Evolutionary conservation across 2,113 vertebrate species (phyloP).

Genomic region (Festucalex cinctus): DNA sequence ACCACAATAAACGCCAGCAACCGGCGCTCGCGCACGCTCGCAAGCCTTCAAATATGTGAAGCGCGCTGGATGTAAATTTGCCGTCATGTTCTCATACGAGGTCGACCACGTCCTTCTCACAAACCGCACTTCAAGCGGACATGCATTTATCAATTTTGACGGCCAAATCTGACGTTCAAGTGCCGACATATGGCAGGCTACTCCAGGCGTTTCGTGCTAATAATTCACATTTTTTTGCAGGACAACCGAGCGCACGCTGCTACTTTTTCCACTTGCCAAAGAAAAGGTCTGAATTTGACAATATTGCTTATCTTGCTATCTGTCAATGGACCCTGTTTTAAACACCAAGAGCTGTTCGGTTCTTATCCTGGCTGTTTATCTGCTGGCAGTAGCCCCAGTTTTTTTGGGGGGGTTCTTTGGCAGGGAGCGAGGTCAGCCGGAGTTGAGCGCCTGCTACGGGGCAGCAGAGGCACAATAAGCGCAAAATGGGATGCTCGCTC

Average conservation of each 20-base stretch:
- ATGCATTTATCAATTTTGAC: slow-evolving; percentile 15
- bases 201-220: not conserved
- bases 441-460: slow-evolving; percentile 35
- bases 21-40: not conserved
- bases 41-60: not conserved
- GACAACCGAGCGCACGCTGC: slow-evolving; percentile 1
- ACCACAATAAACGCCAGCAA: slow-evolving; percentile 4
- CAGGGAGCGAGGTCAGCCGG: slow-evolving; percentile 33
- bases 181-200: slow-evolving; percentile 1
- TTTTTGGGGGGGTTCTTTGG: not conserved
- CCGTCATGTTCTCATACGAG: slow-evolving; percentile 8
- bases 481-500: slow-evolving; percentile 36
- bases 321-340: not conserved
- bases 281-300: not conserved
- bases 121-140: slow-evolving; percentile 2
- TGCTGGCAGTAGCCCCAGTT: slow-evolving; percentile 4
- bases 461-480: slow-evolving; percentile 38
- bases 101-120: not conserved
- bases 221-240: not conserved
- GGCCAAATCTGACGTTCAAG: not conserved
- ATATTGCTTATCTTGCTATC: slow-evolving; percentile 18
- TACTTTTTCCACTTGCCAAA: not conserved
- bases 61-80: not conserved
- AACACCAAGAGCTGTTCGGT: not conserved
- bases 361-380: slow-evolving; percentile 21